Base-by-base conservation (phyloP, 2,113 vertebrate genomes). In the Saccopteryx leptura region DNA sequence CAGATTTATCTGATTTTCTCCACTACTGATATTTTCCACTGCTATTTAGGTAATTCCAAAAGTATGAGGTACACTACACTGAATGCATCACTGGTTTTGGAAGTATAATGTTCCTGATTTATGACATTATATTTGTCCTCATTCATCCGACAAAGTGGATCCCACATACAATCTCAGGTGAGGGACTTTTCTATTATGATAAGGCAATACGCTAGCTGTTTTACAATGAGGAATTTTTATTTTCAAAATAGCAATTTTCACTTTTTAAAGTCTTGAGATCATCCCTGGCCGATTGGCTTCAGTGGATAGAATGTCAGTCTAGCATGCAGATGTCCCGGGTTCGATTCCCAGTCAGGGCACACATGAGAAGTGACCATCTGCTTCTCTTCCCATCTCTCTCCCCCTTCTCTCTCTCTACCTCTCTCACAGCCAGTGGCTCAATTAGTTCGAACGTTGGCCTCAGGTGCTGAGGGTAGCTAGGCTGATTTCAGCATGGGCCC, bases 191-290 rank as follows among this genome's bases (percentile, higher is more conserved):
- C 31, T 48, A 1, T 31, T 74, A 11, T 11, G 17, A 23, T 61
- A 74, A 78, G 56, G 58, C 7, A 78, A 50, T 46, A 39, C 52
- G 63, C 48, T 31, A 91, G n/a, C 19, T 52, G 9, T 78, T 74
- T 75, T 52, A 12, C 11, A 80, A 18, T n/a, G 68, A 69, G 12
- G 18, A 68, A 58, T n/a, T 58, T 84, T 75, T 78, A 79, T 88
- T 93, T 94, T 88, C 52, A 46, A 46, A 85, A 63, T 9, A 68
- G 54, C 4, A 28, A 65, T 91, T 90, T 90, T 90, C 7, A 61
- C 28, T 54, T 82, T 87, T 93, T 63, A 9, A 93, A 90, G 88
- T 58, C 58, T 82, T 31, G n/a, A 54, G 19, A 52, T 65, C 31
- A 10, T 39, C 39, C 39, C 39, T 39, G 39, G 39, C 39, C 39